Evolutionary conservation across 2,113 vertebrate species (phyloP).

Genomic region (Cacatua alba): DNA sequence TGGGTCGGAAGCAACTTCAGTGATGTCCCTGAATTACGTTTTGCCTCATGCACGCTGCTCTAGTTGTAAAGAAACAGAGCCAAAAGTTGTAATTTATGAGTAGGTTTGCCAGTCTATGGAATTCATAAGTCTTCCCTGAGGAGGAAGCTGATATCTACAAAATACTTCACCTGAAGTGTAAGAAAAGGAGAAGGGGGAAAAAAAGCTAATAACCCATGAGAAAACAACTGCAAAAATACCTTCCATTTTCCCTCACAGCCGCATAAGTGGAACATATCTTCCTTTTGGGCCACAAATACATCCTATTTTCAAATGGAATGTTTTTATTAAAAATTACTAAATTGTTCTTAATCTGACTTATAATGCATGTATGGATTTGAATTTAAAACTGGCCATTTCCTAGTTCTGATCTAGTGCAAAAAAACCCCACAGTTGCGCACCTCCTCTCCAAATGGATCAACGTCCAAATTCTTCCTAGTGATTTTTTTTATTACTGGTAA

Average conservation of each 20-base stretch:
- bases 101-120: slow-evolving; percentile 30
- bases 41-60: neutral
- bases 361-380: neutral
- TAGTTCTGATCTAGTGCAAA: neutral
- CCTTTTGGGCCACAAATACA: neutral
- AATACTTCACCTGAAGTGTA: neutral
- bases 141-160: slow-evolving; percentile 19
- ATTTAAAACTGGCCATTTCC: neutral
- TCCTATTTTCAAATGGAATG: neutral
- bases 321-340: neutral
- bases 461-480: neutral
- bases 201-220: neutral
- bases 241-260: neutral
- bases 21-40: neutral
- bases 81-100: neutral
- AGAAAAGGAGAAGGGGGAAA: neutral
- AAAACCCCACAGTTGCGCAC: neutral
- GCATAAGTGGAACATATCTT: neutral
- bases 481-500: neutral
- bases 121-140: neutral
- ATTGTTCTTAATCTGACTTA: neutral
- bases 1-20: neutral
- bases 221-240: neutral
- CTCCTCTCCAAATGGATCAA: neutral
- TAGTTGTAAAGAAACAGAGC: neutral